Conservation (phyloP, 2,888 invertebrate species). For the Idaea dimidiata region DNA sequence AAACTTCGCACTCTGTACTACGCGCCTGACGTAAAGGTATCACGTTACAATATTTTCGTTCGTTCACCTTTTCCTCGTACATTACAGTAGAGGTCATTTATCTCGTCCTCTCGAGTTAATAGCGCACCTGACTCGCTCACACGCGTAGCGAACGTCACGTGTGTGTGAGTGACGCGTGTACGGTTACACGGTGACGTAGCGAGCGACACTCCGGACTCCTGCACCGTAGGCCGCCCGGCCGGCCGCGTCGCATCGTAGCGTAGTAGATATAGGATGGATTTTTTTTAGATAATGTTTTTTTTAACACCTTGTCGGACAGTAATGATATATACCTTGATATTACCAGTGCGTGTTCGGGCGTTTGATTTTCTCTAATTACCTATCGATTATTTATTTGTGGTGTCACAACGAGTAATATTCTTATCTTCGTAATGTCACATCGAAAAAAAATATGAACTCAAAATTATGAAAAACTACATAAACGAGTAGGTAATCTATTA, state of each 20-base stretch:
- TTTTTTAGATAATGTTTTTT: too few species aligned
- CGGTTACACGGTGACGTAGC: slow-evolving; percentile 48
- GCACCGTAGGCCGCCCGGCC: too few species aligned
- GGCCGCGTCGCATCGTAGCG: slow-evolving; percentile 27
- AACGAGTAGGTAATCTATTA: too few species aligned
- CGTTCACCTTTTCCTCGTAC: slow-evolving; percentile 23
- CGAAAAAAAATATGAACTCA: too few species aligned
- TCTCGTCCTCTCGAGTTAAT: slow-evolving; percentile 23
- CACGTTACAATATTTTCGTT: slow-evolving; percentile 14
- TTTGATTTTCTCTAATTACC: too few species aligned
- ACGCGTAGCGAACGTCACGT: background rate
- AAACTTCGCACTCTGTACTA: background rate
- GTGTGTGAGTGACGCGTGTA: slow-evolving; percentile 36
- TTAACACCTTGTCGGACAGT: too few species aligned
- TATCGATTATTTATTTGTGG: too few species aligned
- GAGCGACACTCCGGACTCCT: slow-evolving; percentile 43
- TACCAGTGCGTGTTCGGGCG: too few species aligned
- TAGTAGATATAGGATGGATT: slow-evolving; percentile 22
- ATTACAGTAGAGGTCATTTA: slow-evolving; percentile 22
- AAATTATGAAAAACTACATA: too few species aligned
- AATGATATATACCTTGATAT: too few species aligned
- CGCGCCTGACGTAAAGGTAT: background rate
- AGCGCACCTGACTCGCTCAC: slow-evolving; percentile 12
- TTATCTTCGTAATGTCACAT: too few species aligned
- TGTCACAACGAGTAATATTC: too few species aligned